Evolutionary conservation across 1,140 invertebrate genomes (phyloP), one percentile per base, ranked within the genome.

Genomic region (Zaprionus gabonicus): DNA sequence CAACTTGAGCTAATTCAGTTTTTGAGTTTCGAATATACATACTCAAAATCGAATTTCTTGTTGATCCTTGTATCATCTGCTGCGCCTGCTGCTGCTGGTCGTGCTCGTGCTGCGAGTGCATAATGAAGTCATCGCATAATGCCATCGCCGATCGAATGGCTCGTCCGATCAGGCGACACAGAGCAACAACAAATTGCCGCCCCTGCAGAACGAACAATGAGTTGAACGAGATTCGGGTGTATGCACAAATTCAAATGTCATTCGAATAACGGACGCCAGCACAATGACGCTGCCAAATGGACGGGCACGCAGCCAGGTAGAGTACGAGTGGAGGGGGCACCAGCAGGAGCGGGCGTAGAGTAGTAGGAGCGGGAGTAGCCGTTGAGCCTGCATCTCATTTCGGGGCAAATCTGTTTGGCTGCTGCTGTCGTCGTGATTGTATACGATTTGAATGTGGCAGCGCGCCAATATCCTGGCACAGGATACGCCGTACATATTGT

Each of bases 351-450:
- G 59, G 70, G 23, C 2, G 23, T 23, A 23, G 1, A 23, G 23
- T 23, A 23, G 23, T 23, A 23, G 23, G 36, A 65, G 55, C 46
- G 71, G 70, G 66, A 41, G 44, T 34, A 65, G 28, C 12, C 69
- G 68, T 38, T 79, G 81, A 85, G 84, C 84, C 85, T 88, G 84
- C 81, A 76, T 84, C 81, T 90, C 78, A 88, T 84, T 88, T 87
- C 60, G 51, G 62, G 60, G 73, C 63, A 84, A 84, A 70, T 78
- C 67, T 78, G 20, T 31, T 31, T 51, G 23, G 62, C 67, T 63
- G 55, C 67, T 20, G 36, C 67, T 20, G 36, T 67, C 31, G 2
- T 44, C 59, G 46, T 25, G 82, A 62, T 69, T 69, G 75, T 69
- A 78, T 84, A 68, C 78, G 73, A 62, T 88, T 83, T 88, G 41